Percentiles rank a stretch among this genome's conserved stretches.
Evolutionary conservation across 2,113 vertebrate genomes (phyloP).

Genomic region (Egretta garzetta): DNA sequence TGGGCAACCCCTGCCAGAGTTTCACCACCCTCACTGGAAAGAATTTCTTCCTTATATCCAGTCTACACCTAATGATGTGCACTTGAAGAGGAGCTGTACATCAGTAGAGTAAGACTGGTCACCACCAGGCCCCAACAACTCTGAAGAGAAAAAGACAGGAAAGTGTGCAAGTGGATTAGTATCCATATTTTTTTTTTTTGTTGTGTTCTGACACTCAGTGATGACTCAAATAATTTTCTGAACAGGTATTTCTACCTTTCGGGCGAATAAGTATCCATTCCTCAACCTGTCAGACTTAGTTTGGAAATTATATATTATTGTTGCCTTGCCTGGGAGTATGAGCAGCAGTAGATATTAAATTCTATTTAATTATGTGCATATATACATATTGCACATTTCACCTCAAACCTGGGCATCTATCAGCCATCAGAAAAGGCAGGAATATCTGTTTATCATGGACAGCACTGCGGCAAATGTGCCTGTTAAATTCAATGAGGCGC

Average conservation of each 20-base stretch:
- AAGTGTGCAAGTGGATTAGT: background rate
- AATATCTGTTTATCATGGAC: background rate
- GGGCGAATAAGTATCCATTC: background rate
- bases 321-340: background rate
- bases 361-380: constrained; percentile 43
- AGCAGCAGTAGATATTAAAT: background rate
- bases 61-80: background rate
- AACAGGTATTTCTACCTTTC: background rate
- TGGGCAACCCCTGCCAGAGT: too few species aligned
- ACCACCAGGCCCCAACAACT: background rate
- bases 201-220: background rate
- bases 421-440: background rate
- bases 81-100: background rate
- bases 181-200: background rate
- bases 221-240: background rate
- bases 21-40: too few species aligned
- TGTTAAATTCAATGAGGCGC: background rate
- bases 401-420: background rate
- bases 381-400: background rate
- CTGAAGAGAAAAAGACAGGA: background rate
- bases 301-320: background rate
- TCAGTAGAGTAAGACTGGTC: background rate
- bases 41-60: too few species aligned
- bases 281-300: background rate
- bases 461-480: background rate